Evolutionary conservation across 2,888 invertebrate genomes (phyloP).

Genomic region (Axea sp.): DNA sequence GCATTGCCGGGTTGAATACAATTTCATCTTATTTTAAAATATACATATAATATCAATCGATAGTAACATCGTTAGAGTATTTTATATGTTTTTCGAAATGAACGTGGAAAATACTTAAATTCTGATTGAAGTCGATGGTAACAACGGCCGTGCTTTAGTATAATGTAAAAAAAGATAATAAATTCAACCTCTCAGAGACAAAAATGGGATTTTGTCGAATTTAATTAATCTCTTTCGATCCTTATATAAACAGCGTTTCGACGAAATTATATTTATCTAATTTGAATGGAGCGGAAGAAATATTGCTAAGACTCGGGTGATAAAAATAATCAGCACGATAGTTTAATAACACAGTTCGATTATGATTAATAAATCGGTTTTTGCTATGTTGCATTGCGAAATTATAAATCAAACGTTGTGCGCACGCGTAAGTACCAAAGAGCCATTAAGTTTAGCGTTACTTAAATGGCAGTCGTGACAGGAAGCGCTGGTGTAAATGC

Average conservation of each 20-base stretch:
- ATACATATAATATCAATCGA: no score
- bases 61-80: no score
- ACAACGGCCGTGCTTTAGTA: no score
- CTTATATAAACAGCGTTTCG: slow-evolving; percentile 39
- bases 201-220: slow-evolving; percentile 21
- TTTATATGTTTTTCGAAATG: no score
- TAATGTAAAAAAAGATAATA: no score
- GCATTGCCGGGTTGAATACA: no score
- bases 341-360: slow-evolving; percentile 48
- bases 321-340: slow-evolving; percentile 45
- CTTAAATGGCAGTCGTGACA: slow-evolving; percentile 63
- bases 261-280: slow-evolving; percentile 34
- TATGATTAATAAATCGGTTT: slow-evolving; percentile 52
- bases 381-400: slow-evolving; percentile 8
- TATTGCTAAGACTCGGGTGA: slow-evolving; percentile 7
- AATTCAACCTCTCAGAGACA: no score
- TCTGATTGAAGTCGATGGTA: no score
- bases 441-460: slow-evolving; percentile 51
- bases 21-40: no score
- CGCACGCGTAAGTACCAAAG: slow-evolving; percentile 44
- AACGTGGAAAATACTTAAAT: no score
- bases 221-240: slow-evolving; percentile 24
- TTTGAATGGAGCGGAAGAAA: slow-evolving; percentile 21
- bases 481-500: slow-evolving; percentile 63
- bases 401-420: slow-evolving; percentile 51